Percentiles rank a stretch among this genome's conserved stretches.
phyloP scores from a whole-genome alignment of 1,140 invertebrate genomes.

The Drosophila athabasca region DNA sequence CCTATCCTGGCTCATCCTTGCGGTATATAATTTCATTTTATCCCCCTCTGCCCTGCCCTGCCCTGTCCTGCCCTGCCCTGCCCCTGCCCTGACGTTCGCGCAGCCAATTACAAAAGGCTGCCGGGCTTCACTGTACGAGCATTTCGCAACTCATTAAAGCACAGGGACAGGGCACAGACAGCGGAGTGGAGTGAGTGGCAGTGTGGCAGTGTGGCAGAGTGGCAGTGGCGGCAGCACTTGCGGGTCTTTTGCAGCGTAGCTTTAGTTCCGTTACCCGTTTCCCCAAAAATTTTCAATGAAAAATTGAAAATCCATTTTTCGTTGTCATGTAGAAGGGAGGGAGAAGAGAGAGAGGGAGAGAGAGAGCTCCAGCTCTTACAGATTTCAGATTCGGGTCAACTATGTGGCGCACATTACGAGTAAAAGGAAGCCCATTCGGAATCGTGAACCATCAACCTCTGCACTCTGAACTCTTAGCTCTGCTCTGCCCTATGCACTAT shows the following conservation, averaged over 20 bases:
- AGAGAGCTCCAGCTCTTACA: not conserved
- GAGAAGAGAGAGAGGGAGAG: not conserved
- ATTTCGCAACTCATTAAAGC: slow-evolving; percentile 68
- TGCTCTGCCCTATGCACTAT: not conserved
- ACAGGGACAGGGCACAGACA: not conserved
- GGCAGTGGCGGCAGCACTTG: not conserved
- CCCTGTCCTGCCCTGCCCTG: not conserved
- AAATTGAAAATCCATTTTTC: slow-evolving; percentile 34
- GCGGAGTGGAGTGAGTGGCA: too few relatives aligned
- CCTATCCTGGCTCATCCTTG: slow-evolving; percentile 28
- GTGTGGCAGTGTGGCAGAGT: not conserved
- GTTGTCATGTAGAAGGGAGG: slow-evolving; percentile 7
- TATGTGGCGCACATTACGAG: slow-evolving; percentile 46
- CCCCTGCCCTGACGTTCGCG: not conserved
- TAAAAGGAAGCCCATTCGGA: slow-evolving; percentile 61
- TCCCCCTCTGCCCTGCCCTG: not conserved
- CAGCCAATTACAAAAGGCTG: slow-evolving; percentile 54
- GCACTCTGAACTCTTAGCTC: too few relatives aligned
- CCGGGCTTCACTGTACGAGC: slow-evolving; percentile 45
- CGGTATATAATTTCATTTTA: slow-evolving; percentile 52
- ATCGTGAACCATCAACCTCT: slow-evolving; percentile 42
- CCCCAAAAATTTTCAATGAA: slow-evolving; percentile 17
- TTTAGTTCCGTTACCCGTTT: slow-evolving; percentile 13
- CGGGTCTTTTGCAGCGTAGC: slow-evolving; percentile 3
- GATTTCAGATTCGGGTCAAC: slow-evolving; percentile 59